Base-by-base conservation (phyloP, 2,797 vertebrate species). In the Poecilia picta region DNA sequence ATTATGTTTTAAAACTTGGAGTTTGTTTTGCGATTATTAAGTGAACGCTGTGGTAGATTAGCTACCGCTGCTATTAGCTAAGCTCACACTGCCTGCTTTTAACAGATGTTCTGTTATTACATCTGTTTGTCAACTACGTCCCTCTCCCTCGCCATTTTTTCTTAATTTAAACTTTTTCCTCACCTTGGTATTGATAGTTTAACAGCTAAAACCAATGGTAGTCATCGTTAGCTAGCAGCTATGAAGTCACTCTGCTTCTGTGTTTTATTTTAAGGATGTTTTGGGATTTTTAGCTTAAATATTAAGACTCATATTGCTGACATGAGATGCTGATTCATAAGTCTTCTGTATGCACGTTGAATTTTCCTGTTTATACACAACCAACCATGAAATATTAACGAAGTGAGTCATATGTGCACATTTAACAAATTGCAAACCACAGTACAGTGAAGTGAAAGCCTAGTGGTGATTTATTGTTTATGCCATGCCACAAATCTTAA, bases 381-480 rank as follows among this genome's bases (percentile, higher is more conserved):
- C 39, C 25, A 64, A 74, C 68, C 49, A 83, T 90, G 18, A 83
- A 74, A 77, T 83, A 86, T 88, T 82, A 80, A 80, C 74, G 43
- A 51, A 55, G n/a, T 78, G 77, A 83, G 74, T 85, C 47, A 80
- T 13, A 15, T 20, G 49, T 78, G 72, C 74, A 39, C 28, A 31
- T 82, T 81, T 76, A 85, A 86, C 75, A 72, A 64, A 72, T 76
- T 72, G 47, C 80, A 73, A 81, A 62, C 31, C 46, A 31, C 78
- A 76, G 47, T 33, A 41, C 72, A 28, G 72, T 23, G 59, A 74
- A 55, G 28, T 33, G 20, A 73, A 49, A 57, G 6, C 45, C 15
- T 47, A 25, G 33, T 41, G 72, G 43, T 45, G n/a, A 78, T 36
- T 62, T 25, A 7, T 33, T 23, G 13, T 31, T 1, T 45, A n/a